phyloP scores from a whole-genome alignment of 1,140 invertebrate species.

The Glomeris maerens region DNA sequence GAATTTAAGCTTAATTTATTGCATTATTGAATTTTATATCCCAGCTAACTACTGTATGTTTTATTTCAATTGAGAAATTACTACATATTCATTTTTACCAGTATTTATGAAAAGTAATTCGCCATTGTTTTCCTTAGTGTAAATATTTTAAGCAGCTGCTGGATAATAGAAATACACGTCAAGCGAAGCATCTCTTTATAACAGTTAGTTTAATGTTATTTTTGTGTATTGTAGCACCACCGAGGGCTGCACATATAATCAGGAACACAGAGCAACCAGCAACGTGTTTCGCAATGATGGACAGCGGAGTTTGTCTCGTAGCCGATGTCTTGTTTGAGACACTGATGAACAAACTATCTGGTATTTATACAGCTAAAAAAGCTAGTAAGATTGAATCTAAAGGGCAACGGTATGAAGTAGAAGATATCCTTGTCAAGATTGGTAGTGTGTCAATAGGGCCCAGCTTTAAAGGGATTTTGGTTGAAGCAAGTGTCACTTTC shows the following conservation, averaged over 20 bases:
- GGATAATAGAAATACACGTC: background rate
- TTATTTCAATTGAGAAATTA: too few relatives aligned
- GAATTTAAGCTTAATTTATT: background rate
- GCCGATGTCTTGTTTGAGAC: conserved; percentile 82
- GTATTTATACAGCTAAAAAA: conserved; percentile 76
- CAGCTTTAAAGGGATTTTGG: conserved; percentile 83
- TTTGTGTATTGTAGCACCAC: conserved; percentile 30
- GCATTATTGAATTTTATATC: conserved; percentile 21
- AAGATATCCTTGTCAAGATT: conserved; percentile 86
- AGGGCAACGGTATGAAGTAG: conserved; percentile 78
- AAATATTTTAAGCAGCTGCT: background rate
- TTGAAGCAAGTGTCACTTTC: conserved; percentile 51
- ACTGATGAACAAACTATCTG: conserved; percentile 73
- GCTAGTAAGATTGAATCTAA: conserved; percentile 66
- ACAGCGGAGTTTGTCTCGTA: conserved; percentile 54
- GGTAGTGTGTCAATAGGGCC: conserved; percentile 83
- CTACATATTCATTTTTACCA: too few relatives aligned
- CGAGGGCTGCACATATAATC: conserved; percentile 70
- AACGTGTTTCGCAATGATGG: conserved; percentile 80
- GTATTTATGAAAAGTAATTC: too few relatives aligned
- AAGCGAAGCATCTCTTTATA: background rate
- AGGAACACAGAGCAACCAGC: conserved; percentile 92
- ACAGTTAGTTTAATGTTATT: background rate
- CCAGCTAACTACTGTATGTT: conserved; percentile 62
- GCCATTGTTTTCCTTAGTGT: background rate